Evolutionary conservation across 2,797 vertebrate species (phyloP).

Genomic region (Melanotaenia boesemani): DNA sequence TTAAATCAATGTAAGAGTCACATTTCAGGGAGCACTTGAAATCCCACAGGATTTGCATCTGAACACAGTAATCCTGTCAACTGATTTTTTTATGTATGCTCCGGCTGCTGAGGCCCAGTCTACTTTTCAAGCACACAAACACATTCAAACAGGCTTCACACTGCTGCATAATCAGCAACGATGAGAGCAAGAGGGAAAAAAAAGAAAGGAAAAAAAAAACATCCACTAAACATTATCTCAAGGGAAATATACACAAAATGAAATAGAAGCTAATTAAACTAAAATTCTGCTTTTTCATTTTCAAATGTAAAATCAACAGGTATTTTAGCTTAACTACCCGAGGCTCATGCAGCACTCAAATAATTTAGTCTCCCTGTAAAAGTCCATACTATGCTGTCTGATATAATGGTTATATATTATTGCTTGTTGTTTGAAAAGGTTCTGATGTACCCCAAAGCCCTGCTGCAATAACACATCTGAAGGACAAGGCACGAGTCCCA

Average conservation of each 20-base stretch:
- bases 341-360: slow-evolving; percentile 57
- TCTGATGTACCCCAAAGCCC: slow-evolving; percentile 56
- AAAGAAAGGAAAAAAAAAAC: background rate
- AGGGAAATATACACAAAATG: slow-evolving; percentile 57
- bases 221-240: slow-evolving; percentile 38
- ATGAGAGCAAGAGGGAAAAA: background rate
- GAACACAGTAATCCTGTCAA: slow-evolving; percentile 72
- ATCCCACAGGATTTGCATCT: slow-evolving; percentile 69
- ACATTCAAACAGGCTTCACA: slow-evolving; percentile 42
- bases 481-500: slow-evolving; percentile 64
- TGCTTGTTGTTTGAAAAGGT: slow-evolving; percentile 55
- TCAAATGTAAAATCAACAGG: slow-evolving; percentile 65
- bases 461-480: slow-evolving; percentile 67
- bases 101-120: slow-evolving; percentile 34
- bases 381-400: slow-evolving; percentile 29
- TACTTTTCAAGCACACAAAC: slow-evolving; percentile 55
- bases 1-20: slow-evolving; percentile 68
- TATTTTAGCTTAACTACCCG: slow-evolving; percentile 58
- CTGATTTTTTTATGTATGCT: slow-evolving; percentile 64
- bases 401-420: slow-evolving; percentile 60
- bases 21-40: slow-evolving; percentile 53
- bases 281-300: slow-evolving; percentile 53
- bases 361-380: slow-evolving; percentile 57
- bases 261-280: slow-evolving; percentile 64
- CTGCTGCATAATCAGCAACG: slow-evolving; percentile 36